phyloP scores from a whole-genome alignment of 2,888 invertebrate species.

The Leptothorax acervorum region DNA sequence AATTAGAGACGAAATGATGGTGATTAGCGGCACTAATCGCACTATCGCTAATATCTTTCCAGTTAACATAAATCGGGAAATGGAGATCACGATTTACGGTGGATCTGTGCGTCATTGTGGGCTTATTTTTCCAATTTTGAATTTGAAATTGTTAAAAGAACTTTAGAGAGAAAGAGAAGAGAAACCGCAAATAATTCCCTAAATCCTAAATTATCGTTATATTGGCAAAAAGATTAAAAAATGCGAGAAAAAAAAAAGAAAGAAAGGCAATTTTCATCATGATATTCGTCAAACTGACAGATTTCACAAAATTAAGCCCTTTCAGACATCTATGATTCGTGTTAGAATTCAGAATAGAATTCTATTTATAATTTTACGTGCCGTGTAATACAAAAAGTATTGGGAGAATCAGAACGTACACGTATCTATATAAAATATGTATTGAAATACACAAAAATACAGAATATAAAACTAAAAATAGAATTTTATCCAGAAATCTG shows the following conservation, averaged over 20 bases:
- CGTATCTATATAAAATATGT: background rate
- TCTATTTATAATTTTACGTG: background rate
- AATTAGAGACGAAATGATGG: conserved; percentile 47
- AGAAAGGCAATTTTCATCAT: background rate
- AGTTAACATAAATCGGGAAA: conserved; percentile 9
- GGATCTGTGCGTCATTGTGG: background rate
- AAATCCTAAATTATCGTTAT: background rate
- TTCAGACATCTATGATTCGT: background rate
- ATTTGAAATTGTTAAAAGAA: background rate
- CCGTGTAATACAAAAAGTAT: background rate
- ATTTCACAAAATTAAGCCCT: background rate
- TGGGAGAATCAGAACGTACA: background rate
- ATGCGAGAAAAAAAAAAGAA: background rate
- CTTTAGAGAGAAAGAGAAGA: background rate
- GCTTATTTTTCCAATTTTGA: background rate
- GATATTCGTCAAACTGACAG: background rate
- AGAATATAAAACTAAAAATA: conserved; percentile 10
- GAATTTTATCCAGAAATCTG: background rate
- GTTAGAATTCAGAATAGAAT: background rate
- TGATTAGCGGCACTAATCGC: conserved; percentile 61
- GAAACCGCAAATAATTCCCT: background rate
- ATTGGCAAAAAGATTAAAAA: background rate
- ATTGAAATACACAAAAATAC: background rate
- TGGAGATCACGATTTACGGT: background rate
- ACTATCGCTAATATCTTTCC: conserved; percentile 26